A percentile compares a stretch with the other conserved stretches of the same genome.
These are phyloP conservation scores for Eurystomus glaucurus DNA, from an alignment of 2,797 vertebrate genomes.

Conservation along the genomic window DNA sequence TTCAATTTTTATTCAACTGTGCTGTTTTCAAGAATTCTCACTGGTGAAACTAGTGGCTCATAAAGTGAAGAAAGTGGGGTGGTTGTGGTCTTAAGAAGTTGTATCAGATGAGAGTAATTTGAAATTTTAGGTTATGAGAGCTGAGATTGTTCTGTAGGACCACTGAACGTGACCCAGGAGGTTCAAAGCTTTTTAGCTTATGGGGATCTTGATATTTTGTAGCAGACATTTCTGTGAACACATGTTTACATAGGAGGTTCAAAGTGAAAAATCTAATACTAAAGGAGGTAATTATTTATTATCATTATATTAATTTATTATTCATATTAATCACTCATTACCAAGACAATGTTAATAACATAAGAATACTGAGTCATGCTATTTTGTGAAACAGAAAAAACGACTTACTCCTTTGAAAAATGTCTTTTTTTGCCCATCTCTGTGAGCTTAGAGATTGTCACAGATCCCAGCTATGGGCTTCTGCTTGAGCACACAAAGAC, in stretches of 20 bases:
- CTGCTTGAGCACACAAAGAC: neutral
- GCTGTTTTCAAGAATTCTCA: neutral
- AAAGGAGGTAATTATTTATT: neutral
- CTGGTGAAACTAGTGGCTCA: neutral
- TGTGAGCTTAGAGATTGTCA: neutral
- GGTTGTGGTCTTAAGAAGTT: neutral
- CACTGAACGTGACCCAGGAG: neutral
- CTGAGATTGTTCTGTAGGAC: neutral
- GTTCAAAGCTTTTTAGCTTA: neutral
- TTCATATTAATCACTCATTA: neutral
- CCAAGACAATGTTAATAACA: neutral
- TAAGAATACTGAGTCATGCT: neutral
- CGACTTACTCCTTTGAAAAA: neutral
- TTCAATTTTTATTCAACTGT: neutral
- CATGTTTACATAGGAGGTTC: neutral
- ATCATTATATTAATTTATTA: neutral
- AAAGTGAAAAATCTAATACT: neutral
- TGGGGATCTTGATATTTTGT: neutral
- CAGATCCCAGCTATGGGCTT: neutral
- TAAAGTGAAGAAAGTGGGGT: neutral
- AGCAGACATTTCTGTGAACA: neutral
- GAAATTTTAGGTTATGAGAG: neutral
- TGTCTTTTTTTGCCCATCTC: fast-evolving
- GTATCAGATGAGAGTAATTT: neutral
- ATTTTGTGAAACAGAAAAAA: neutral